These are phyloP conservation scores for Mionectes olivaceus DNA, from an alignment of 2,797 vertebrate species.

Conservation along the genomic window DNA sequence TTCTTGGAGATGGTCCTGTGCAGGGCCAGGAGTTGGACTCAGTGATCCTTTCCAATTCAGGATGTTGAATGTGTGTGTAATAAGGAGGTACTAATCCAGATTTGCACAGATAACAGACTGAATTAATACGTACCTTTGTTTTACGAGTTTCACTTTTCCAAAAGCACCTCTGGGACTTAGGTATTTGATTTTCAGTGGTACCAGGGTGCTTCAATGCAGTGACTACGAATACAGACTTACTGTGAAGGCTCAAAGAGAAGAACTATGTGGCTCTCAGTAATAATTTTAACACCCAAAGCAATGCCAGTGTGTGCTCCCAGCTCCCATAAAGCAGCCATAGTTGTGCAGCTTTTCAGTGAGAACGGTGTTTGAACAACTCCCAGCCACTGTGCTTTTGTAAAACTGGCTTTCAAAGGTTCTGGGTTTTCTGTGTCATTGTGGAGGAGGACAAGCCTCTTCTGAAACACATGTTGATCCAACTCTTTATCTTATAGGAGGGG, in stretches of 20 bases:
- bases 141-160: background rate
- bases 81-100: background rate
- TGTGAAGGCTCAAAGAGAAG: background rate
- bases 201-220: background rate
- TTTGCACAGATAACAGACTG: accelerated
- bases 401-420: background rate
- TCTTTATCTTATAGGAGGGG: background rate
- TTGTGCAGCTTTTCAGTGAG: background rate
- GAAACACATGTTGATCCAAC: background rate
- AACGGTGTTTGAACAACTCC: background rate
- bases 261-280: background rate
- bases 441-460: background rate
- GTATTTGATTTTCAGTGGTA: background rate
- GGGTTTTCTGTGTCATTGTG: background rate
- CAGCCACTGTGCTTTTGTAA: background rate
- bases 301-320: background rate
- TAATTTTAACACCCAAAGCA: accelerated
- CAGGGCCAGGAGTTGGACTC: background rate
- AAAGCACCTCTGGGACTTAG: background rate
- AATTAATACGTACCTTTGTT: background rate
- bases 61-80: background rate
- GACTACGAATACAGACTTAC: background rate
- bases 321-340: background rate
- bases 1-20: background rate
- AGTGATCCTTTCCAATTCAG: background rate